Conservation (phyloP, 2,888 invertebrate species). For the Perizoma affinitatum region DNA sequence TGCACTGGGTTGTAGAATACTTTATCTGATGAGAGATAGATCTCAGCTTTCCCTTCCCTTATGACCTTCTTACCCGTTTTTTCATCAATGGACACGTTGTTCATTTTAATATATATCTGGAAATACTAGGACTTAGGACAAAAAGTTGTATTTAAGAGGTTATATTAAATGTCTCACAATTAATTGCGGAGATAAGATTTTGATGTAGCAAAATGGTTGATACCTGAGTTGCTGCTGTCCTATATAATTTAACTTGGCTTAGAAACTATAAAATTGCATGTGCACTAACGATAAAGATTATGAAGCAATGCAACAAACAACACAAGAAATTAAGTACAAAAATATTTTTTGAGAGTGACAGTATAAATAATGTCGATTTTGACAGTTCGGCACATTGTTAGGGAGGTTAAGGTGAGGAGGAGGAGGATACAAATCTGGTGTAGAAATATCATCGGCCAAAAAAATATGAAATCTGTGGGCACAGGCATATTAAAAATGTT, state of each 20-base stretch:
- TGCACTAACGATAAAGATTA: too few relatives aligned
- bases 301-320: too few relatives aligned
- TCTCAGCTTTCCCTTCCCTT: constrained; percentile 91
- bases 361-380: too few relatives aligned
- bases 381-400: too few relatives aligned
- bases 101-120: constrained; percentile 21
- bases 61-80: constrained; percentile 62
- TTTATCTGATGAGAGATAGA: constrained; percentile 87
- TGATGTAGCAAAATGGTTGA: not conserved
- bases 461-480: too few relatives aligned
- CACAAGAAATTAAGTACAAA: too few relatives aligned
- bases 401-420: too few relatives aligned
- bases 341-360: too few relatives aligned
- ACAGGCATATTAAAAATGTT: too few relatives aligned
- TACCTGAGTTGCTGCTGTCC: constrained; percentile 5
- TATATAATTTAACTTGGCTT: not conserved
- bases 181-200: not conserved
- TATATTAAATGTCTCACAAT: constrained; percentile 4
- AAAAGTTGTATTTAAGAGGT: constrained; percentile 15
- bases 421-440: too few relatives aligned
- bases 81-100: constrained; percentile 5
- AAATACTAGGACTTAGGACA: not conserved
- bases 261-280: too few relatives aligned
- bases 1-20: constrained; percentile 99
- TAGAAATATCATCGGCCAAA: too few relatives aligned